These are phyloP conservation scores for Latrodectus hesperus DNA, from an alignment of 2,888 invertebrate species.

Conservation along the genomic window DNA sequence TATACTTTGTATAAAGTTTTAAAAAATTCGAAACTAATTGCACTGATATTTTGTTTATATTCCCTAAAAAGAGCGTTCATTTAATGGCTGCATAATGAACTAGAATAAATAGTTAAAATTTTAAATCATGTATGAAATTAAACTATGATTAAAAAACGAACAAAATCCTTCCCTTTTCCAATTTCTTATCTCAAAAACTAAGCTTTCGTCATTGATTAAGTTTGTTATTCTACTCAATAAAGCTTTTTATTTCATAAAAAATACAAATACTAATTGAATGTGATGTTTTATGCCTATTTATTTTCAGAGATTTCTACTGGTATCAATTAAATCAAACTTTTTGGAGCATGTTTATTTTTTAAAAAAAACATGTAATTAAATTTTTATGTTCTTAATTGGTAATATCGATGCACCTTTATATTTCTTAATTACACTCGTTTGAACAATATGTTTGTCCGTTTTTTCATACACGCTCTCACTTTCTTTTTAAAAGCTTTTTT, in stretches of 20 bases:
- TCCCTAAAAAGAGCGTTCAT: too few relatives aligned
- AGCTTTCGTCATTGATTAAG: not conserved
- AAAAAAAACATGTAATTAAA: constrained; percentile 42
- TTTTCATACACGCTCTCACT: not conserved
- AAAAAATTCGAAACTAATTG: too few relatives aligned
- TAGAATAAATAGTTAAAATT: not conserved
- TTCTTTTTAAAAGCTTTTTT: not conserved
- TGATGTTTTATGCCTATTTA: not conserved
- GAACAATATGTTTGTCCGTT: too few relatives aligned
- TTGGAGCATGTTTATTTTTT: constrained; percentile 13
- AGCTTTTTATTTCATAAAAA: not conserved
- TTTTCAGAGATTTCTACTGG: not conserved
- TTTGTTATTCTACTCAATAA: not conserved
- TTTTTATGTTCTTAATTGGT: constrained; percentile 52
- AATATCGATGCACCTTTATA: not conserved
- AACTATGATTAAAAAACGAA: not conserved
- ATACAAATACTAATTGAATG: not conserved
- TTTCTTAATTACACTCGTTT: too few relatives aligned
- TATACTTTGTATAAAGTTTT: too few relatives aligned
- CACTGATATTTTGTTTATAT: too few relatives aligned
- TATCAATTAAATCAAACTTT: constrained; percentile 18
- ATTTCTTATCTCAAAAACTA: not conserved
- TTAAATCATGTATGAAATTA: not conserved
- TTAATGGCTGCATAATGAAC: too few relatives aligned
- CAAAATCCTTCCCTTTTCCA: not conserved